These are phyloP conservation scores for Hemistola chrysoprasaria DNA, from an alignment of 2,888 invertebrate genomes.

Conservation along the genomic window DNA sequence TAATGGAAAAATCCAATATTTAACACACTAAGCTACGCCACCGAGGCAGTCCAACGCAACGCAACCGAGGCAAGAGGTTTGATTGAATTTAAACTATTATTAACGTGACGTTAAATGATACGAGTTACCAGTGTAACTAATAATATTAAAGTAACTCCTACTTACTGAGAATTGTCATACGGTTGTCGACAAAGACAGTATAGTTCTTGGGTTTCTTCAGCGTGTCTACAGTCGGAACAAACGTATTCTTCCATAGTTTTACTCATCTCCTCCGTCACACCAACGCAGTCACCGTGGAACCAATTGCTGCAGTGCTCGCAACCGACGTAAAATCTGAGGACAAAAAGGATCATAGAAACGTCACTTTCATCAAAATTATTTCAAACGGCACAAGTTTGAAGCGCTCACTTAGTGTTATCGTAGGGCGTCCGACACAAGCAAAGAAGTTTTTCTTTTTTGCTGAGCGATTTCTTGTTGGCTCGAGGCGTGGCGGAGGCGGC, in stretches of 20 bases:
- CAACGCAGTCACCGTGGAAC: conserved; percentile 99
- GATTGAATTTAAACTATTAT: too few species aligned
- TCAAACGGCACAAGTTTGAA: neutral
- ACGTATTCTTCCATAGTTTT: conserved; percentile 95
- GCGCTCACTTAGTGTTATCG: conserved; percentile 93
- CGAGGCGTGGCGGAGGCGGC: conserved; percentile 50
- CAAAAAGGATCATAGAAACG: neutral
- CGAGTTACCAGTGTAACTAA: too few species aligned
- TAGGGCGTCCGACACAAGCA: conserved; percentile 97
- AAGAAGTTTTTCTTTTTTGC: conserved; percentile 90
- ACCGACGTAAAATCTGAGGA: conserved; percentile 94
- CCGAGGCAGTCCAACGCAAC: too few species aligned
- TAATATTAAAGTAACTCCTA: conserved; percentile 34
- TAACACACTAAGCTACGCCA: too few species aligned
- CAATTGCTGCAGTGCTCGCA: conserved; percentile 99
- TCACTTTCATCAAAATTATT: neutral
- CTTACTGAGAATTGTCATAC: conserved; percentile 98
- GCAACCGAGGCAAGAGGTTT: too few species aligned
- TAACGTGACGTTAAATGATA: too few species aligned
- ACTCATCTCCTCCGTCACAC: conserved; percentile 95
- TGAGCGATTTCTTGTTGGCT: conserved; percentile 46
- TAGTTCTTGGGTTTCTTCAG: conserved; percentile 93
- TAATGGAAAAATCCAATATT: too few species aligned
- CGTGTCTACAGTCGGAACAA: conserved; percentile 92
- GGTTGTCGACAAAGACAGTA: conserved; percentile 98